Conservation (phyloP, 2,113 vertebrate species). For the Pelecanus crispus region DNA sequence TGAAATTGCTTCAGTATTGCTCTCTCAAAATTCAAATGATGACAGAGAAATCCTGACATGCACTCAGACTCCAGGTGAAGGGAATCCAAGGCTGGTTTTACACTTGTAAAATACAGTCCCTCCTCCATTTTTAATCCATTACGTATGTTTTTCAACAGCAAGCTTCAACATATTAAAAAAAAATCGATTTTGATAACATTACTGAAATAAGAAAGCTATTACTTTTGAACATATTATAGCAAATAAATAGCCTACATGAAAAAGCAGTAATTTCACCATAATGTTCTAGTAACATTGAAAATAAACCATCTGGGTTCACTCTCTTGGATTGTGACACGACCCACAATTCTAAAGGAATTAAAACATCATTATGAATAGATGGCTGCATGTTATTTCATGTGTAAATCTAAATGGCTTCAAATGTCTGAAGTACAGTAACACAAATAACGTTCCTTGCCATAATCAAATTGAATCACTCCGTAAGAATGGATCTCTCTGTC, state of each 20-base stretch:
- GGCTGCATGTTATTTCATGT: background rate
- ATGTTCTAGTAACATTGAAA: background rate
- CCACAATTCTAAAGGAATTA: background rate
- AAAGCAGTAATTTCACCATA: background rate
- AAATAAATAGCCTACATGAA: background rate
- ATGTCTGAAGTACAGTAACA: background rate
- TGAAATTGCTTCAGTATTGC: background rate
- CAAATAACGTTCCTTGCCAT: fast-evolving
- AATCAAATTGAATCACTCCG: fast-evolving
- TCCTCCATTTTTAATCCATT: background rate
- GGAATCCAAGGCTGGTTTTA: background rate
- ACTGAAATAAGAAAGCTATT: background rate
- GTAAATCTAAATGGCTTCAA: background rate
- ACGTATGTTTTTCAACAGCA: background rate
- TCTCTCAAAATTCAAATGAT: background rate
- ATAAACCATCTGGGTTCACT: background rate
- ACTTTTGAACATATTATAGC: background rate
- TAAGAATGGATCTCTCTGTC: fast-evolving
- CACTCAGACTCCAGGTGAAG: background rate
- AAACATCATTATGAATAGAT: background rate
- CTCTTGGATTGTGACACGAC: background rate
- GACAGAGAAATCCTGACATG: background rate
- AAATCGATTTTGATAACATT: background rate
- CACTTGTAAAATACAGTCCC: background rate
- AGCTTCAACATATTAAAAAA: background rate